Evolutionary conservation across 2,888 invertebrate genomes (phyloP).

Genomic region (Charanyca ferruginea): DNA sequence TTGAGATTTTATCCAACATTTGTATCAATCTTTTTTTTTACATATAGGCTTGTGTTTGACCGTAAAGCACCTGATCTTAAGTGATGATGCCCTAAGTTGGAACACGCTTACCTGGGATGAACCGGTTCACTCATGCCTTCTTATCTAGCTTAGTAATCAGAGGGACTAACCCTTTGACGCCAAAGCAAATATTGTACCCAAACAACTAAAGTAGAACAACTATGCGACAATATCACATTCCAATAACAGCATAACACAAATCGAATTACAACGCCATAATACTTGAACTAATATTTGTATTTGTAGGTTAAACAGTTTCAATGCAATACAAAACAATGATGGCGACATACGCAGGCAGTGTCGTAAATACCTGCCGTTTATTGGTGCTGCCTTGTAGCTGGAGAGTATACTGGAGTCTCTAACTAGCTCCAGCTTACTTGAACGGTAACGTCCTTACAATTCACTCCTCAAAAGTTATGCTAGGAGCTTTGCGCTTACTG

Average conservation of each 20-base stretch:
- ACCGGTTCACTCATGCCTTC: too few species aligned
- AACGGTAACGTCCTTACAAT: not conserved
- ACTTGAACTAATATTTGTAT: constrained; percentile 62
- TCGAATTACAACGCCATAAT: constrained; percentile 59
- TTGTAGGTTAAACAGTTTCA: constrained; percentile 70
- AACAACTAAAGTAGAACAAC: constrained; percentile 19
- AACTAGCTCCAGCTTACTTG: constrained; percentile 18
- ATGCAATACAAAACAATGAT: constrained; percentile 75
- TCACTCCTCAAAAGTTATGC: too few species aligned
- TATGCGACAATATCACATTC: constrained; percentile 41
- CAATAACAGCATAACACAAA: constrained; percentile 51
- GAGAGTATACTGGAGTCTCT: constrained; percentile 48
- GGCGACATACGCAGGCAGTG: constrained; percentile 67
- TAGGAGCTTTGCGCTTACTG: too few species aligned
- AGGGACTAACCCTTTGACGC: not conserved
- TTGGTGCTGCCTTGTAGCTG: constrained; percentile 64
- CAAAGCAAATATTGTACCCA: constrained; percentile 1
- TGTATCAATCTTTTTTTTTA: too few species aligned
- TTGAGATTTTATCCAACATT: too few species aligned
- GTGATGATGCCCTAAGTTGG: too few species aligned
- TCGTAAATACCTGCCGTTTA: constrained; percentile 81
- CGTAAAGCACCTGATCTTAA: too few species aligned
- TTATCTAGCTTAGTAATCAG: not conserved
- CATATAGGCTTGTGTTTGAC: too few species aligned
- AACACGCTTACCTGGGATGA: too few species aligned